Conservation (phyloP, 2,113 vertebrate genomes). For the Lophotis ruficrista region DNA sequence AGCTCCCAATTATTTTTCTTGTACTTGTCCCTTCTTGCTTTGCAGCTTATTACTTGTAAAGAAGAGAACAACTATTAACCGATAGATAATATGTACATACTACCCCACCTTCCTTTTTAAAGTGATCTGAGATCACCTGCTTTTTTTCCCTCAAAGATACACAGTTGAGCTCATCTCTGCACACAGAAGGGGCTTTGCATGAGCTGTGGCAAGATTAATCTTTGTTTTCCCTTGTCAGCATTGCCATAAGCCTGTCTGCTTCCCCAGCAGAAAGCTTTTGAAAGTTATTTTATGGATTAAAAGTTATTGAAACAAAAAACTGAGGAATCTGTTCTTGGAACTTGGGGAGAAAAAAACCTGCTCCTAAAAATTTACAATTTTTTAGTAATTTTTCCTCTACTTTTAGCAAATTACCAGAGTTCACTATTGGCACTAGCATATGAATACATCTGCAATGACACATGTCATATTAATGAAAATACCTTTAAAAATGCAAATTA, state of each 20-base stretch:
- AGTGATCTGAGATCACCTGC: background rate
- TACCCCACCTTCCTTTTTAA: background rate
- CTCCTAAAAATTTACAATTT: background rate
- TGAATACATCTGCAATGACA: background rate
- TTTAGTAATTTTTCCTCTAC: background rate
- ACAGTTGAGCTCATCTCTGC: background rate
- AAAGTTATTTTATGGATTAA: background rate
- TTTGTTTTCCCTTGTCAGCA: background rate
- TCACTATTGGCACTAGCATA: background rate
- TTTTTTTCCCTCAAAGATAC: background rate
- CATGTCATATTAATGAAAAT: background rate
- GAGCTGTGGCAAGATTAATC: background rate
- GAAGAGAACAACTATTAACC: background rate
- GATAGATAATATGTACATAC: background rate
- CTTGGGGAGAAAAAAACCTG: rapidly evolving
- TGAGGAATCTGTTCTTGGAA: background rate
- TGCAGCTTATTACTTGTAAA: background rate
- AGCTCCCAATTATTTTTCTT: background rate
- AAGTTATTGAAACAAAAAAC: background rate
- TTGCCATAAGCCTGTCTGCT: background rate
- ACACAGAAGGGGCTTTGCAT: background rate
- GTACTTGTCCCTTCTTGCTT: constrained; percentile 65
- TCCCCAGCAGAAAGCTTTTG: background rate
- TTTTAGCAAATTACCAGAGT: background rate
- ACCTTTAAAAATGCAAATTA: background rate